Evolutionary conservation across 2,797 vertebrate species (phyloP), one percentile per base, ranked within the genome.

Genomic region (Apogon hyalosoma): DNA sequence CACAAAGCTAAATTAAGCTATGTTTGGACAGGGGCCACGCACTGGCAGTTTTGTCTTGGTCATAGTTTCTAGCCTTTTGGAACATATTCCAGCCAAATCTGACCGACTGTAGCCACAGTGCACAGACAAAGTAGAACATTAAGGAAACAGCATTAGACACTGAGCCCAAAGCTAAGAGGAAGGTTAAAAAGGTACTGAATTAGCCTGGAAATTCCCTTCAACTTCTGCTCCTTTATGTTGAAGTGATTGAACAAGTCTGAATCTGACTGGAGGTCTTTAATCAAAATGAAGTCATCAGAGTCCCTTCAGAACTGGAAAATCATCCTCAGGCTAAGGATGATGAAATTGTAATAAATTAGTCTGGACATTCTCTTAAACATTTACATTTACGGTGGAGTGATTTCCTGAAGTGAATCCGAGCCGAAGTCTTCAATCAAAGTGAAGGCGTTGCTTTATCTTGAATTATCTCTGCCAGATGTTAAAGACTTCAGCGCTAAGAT

Each of bases 1-100:
- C 46, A 11, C 19, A 55, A 77, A 60, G 15, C 7, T 6, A 13
- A 67, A 47, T 57, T 55, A 84, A 77, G 38, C 48, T 21, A 21
- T 21, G 19, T 21, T 21, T 21, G 19, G 19, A 21, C 19, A 3
- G 19, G n/a, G 54, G 24, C 40, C 46, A 39, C 7, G 38, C 48
- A 15, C 24, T 7, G 55, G 47, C 12, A 48, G 48, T 66, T 53
- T 7, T 16, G 36, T 61, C 43, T 21, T n/a, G 40, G 64, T 1
- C 12, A 33, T 63, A 21, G 2, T 21, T 21, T 21, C 74, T 47
- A 53, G 42, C 31, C 45, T 56, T 63, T 54, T 16, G 24, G 51
- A 49, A 47, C 39, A 68, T 4, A 24, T 21, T 56, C 16, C 16
- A 24, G 55, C 1, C 2, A 3, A 19, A 8, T 70, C 18, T 2